Base-by-base conservation (phyloP, 30 jellyfish, hydroid and myxozoan species). In the Haliclystus octoradiatus region DNA sequence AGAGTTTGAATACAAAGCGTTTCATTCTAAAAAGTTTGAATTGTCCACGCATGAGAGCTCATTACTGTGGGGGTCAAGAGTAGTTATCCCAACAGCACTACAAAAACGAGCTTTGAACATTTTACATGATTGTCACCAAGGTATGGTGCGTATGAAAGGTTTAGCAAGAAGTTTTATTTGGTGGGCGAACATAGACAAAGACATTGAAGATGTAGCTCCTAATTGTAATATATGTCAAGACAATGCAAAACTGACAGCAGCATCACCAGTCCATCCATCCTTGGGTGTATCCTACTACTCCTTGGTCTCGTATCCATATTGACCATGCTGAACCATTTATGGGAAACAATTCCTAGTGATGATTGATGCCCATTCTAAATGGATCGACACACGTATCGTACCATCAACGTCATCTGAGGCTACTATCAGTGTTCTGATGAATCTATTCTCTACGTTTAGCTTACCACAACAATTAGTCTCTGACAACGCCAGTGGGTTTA, bases 351-450 rank as follows among this genome's bases (percentile, higher is more conserved):
- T 63, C 1, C 27, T 65, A 26, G 35, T 73, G 5, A 30, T 73
- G 31, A 78, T 67, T n/a, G 86, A 73, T 75, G 9, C 84, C 9
- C 66, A 29, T 65, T 73, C 84, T 12, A 73, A 73, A 46, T 73
- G 85, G 84, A 28, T 73, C 40, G 81, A 75, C 22, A 65, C 65
- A 50, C 80, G 65, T 71, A 63, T 26, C 12, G 22, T 73, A 50
- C 25, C 27, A 0, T 0, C 73, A 40, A 73, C 84, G 65, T 40
- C 73, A 62, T 47, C 74, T 75, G 73, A 65, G 24, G 72, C 81
- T n/a, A 73, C 81, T 72, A 75, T 65, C 19, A 65, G 28, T 65
- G 50, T 28, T 63, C 87, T 75, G 64, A 33, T 63, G 75, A 26
- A 46, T 69, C 33, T 73, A 15, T 57, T 57, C 62, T 70, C 84